Evolutionary conservation across 2,888 invertebrate species (phyloP).

Genomic region (Melieria omissa): DNA sequence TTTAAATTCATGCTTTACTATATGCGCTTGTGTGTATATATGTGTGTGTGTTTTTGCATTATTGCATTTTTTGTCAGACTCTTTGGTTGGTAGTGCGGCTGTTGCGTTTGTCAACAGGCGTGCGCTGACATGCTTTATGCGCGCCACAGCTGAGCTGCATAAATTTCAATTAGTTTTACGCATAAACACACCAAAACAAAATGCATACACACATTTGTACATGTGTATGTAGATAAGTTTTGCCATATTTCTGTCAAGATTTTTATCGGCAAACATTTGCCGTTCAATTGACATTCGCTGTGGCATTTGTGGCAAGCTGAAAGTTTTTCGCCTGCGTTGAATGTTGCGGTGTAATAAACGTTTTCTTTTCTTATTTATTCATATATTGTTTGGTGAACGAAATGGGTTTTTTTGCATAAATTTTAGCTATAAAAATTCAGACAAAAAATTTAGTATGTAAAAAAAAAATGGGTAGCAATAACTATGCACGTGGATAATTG

Average conservation of each 20-base stretch:
- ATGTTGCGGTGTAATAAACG: no score
- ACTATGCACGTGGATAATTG: no score
- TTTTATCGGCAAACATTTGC: slow-evolving; percentile 21
- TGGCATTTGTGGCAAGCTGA: neutral
- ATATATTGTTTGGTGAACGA: no score
- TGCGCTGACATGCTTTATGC: slow-evolving; percentile 19
- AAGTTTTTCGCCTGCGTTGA: no score
- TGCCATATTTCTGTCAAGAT: slow-evolving; percentile 19
- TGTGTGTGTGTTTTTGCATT: slow-evolving; percentile 28
- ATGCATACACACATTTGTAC: neutral
- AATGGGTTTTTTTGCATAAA: no score
- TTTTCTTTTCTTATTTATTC: no score
- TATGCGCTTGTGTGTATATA: slow-evolving; percentile 42
- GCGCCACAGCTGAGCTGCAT: slow-evolving; percentile 18
- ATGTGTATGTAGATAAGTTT: slow-evolving; percentile 3
- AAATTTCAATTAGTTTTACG: slow-evolving; percentile 30
- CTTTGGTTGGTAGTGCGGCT: neutral
- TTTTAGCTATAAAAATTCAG: no score
- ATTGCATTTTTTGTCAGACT: slow-evolving; percentile 41
- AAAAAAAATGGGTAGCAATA: no score
- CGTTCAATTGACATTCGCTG: slow-evolving; percentile 2
- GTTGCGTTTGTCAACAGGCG: neutral
- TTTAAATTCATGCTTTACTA: slow-evolving; percentile 30
- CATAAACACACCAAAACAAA: slow-evolving; percentile 8
- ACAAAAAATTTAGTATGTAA: no score